Percentiles rank a stretch among this genome's conserved stretches.
Evolutionary conservation across 2,888 invertebrate genomes (phyloP).

Genomic region (Ligdia adustata): DNA sequence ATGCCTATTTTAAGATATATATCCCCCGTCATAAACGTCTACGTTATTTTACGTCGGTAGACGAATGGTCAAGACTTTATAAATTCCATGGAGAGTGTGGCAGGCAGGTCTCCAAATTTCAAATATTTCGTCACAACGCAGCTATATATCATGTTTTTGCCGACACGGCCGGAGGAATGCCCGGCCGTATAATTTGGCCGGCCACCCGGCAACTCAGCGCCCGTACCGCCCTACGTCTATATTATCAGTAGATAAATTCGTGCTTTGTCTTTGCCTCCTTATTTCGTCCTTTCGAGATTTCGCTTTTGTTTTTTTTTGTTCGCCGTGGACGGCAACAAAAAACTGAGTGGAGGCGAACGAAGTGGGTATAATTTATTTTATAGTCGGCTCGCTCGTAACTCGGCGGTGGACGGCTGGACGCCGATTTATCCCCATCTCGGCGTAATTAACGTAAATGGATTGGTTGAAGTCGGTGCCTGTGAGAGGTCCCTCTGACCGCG

Average conservation of each 20-base stretch:
- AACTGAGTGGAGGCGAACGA: slow-evolving; percentile 82
- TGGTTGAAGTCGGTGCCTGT: slow-evolving; percentile 73
- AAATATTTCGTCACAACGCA: slow-evolving; percentile 80
- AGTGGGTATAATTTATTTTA: slow-evolving; percentile 85
- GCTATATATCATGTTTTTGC: slow-evolving; percentile 83
- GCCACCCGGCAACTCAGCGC: slow-evolving; percentile 75
- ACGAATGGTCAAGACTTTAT: slow-evolving; percentile 50
- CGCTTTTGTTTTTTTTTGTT: slow-evolving; percentile 75
- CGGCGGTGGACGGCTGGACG: slow-evolving; percentile 82
- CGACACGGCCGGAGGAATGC: slow-evolving; percentile 65
- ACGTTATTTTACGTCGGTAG: slow-evolving; percentile 49
- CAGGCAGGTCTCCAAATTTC: slow-evolving; percentile 73
- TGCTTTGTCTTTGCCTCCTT: slow-evolving; percentile 84
- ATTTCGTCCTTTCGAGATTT: slow-evolving; percentile 82
- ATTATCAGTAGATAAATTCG: slow-evolving; percentile 84
- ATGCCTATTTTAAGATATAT: too few relatives aligned
- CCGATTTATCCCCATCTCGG: slow-evolving; percentile 81
- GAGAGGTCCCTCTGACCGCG: too few relatives aligned
- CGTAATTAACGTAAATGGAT: slow-evolving; percentile 84
- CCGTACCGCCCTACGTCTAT: slow-evolving; percentile 82
- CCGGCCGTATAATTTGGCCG: slow-evolving; percentile 80
- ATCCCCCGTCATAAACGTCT: too few relatives aligned
- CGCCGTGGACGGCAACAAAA: slow-evolving; percentile 76
- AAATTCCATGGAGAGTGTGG: slow-evolving; percentile 74
- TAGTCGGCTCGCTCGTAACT: slow-evolving; percentile 83